Evolutionary conservation across 2,797 vertebrate genomes (phyloP).

Genomic region (Cuniculus paca): DNA sequence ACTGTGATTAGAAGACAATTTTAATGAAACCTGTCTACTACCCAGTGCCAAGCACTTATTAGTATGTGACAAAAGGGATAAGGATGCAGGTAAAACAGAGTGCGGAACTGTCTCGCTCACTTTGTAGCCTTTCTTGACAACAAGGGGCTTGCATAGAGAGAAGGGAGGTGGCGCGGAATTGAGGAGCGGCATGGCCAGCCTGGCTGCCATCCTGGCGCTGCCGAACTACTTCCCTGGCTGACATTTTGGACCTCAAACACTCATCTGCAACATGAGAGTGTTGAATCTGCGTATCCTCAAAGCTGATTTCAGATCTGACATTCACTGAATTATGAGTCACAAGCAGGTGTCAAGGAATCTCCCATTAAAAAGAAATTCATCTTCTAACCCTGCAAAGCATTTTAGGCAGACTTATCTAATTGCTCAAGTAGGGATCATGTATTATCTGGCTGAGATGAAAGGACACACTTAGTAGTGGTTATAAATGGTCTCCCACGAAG

Average conservation of each 20-base stretch:
- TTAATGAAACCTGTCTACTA: constrained; percentile 62
- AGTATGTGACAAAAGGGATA: neutral
- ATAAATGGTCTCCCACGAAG: constrained; percentile 47
- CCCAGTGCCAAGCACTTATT: constrained; percentile 19
- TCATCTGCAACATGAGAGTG: neutral
- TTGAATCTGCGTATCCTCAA: neutral
- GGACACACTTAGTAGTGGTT: constrained; percentile 50
- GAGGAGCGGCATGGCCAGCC: neutral
- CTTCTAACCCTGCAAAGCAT: neutral
- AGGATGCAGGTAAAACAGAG: neutral
- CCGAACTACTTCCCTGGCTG: neutral
- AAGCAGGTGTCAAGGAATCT: constrained; percentile 66
- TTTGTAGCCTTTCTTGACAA: neutral
- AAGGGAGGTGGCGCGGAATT: rapidly evolving
- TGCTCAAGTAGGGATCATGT: constrained; percentile 54
- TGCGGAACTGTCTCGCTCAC: neutral
- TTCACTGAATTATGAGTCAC: constrained; percentile 25
- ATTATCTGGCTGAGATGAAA: constrained; percentile 61
- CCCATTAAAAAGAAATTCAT: constrained; percentile 70
- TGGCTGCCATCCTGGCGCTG: neutral
- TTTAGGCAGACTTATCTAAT: constrained; percentile 54
- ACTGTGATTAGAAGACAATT: constrained; percentile 60
- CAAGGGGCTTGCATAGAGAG: neutral
- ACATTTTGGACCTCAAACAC: neutral
- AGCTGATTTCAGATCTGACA: neutral